Conservation (phyloP, 2,888 invertebrate species). For the Papilio elwesi region DNA sequence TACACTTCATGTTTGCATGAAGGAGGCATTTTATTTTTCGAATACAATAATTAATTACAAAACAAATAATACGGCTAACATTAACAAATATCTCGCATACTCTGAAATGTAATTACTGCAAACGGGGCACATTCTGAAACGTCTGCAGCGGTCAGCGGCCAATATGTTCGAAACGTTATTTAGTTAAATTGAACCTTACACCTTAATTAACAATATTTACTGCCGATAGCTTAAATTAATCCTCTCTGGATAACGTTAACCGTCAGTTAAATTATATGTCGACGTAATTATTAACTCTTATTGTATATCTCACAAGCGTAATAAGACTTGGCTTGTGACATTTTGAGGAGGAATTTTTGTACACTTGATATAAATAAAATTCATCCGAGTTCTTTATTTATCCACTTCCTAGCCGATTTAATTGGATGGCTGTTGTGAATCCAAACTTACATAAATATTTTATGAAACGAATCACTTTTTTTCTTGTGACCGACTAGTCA, state of each 20-base stretch:
- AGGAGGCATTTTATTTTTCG: not conserved
- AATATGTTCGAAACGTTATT: constrained; percentile 24
- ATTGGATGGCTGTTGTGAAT: no score
- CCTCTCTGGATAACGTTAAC: not conserved
- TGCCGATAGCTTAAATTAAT: constrained; percentile 26
- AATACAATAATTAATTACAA: not conserved
- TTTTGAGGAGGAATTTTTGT: no score
- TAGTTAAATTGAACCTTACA: constrained; percentile 26
- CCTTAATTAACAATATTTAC: constrained; percentile 17
- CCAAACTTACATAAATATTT: no score
- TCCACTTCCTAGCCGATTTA: no score
- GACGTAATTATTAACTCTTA: not conserved
- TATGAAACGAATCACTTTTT: no score
- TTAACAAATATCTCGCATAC: constrained; percentile 12
- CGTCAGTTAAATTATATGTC: not conserved
- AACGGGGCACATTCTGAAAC: constrained; percentile 19
- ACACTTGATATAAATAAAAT: no score
- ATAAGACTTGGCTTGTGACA: no score
- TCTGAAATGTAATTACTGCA: constrained; percentile 31
- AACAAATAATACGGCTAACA: not conserved
- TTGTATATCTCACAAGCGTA: not conserved
- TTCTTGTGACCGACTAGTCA: no score
- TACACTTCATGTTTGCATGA: not conserved
- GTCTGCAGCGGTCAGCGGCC: constrained; percentile 26
- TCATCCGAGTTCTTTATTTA: no score